Evolutionary conservation across 2,797 vertebrate genomes (phyloP).

Genomic region (Chaetophractus vellerosus): DNA sequence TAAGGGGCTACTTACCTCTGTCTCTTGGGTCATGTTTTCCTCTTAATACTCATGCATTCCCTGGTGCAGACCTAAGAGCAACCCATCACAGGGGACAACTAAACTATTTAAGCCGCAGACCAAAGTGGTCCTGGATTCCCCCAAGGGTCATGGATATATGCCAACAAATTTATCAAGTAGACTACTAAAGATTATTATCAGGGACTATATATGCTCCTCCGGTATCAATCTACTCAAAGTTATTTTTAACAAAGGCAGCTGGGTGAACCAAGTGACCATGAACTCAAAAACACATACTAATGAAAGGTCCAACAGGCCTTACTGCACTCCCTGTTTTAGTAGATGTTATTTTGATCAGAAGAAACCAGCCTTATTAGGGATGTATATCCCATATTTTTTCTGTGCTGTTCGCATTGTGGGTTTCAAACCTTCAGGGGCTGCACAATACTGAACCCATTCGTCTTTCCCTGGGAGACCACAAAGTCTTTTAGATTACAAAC

Average conservation of each 20-base stretch:
- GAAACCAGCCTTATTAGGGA: neutral
- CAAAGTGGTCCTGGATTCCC: slow-evolving; percentile 2
- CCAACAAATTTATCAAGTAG: slow-evolving; percentile 39
- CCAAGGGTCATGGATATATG: slow-evolving; percentile 6
- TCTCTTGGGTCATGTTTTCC: neutral
- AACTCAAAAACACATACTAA: neutral
- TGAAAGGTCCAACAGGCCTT: neutral
- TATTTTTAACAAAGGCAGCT: slow-evolving; percentile 68
- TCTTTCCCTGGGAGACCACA: neutral
- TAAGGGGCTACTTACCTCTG: neutral
- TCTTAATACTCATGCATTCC: neutral
- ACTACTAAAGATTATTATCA: slow-evolving; percentile 46
- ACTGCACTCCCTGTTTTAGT: neutral
- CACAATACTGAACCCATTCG: neutral
- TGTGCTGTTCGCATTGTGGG: neutral
- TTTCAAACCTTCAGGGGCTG: neutral
- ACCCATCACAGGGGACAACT: neutral
- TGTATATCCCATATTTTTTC: neutral
- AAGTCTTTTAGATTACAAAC: slow-evolving; percentile 24
- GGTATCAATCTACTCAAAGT: slow-evolving; percentile 67
- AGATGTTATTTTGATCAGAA: slow-evolving; percentile 32
- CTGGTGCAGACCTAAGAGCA: neutral
- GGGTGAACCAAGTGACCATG: slow-evolving; percentile 62
- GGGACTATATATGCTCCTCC: slow-evolving; percentile 67
- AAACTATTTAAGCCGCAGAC: slow-evolving; percentile 29